Base-by-base conservation (phyloP, 2,113 vertebrate genomes). In the Sciurus niger region DNA sequence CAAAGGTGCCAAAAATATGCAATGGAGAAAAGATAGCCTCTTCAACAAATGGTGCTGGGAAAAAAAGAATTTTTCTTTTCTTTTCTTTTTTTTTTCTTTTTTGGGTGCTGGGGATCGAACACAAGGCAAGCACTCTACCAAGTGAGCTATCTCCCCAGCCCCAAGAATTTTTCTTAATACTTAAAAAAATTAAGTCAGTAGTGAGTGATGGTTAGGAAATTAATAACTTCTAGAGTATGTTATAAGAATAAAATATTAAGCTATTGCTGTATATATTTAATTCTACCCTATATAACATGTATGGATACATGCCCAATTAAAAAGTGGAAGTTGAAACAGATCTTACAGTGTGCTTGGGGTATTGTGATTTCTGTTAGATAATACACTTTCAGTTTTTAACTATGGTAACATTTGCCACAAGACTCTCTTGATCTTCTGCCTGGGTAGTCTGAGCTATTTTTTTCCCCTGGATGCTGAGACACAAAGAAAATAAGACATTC, bases 131-230 rank as follows among this genome's bases (percentile, higher is more conserved):
- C n/a, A n/a, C n/a, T n/a, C n/a, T n/a, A n/a, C n/a, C n/a, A n/a
- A n/a, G n/a, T n/a, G n/a, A n/a, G n/a, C n/a, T n/a, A n/a, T n/a
- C n/a, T n/a, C n/a, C n/a, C n/a, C n/a, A n/a, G n/a, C n/a, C 2
- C 20, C 70, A 65, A 68, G 28, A 1, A 14, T 80, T 55, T 48
- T 51, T 84, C 24, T 80, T 40, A 46, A 60, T 83, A 30, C 37
- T 90, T 24, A 73, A 73, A 84, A 84, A 94, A 73, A n/a, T 40
- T 28, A 70, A 70, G 4, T 86, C 95, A 25, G 18, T n/a, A 63
- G 5, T 84, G 58, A 63, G 5, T 84, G 58, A 53, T 79, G 3
- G 2, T 67, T 90, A 79, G 63, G 46, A 84, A 84, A 68, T 72
- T 20, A 43, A 20, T 16, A 10, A 82, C 28, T 89, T 89, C 17